Base-by-base conservation (phyloP, 2,797 vertebrate genomes). In the Myotis daubentonii region DNA sequence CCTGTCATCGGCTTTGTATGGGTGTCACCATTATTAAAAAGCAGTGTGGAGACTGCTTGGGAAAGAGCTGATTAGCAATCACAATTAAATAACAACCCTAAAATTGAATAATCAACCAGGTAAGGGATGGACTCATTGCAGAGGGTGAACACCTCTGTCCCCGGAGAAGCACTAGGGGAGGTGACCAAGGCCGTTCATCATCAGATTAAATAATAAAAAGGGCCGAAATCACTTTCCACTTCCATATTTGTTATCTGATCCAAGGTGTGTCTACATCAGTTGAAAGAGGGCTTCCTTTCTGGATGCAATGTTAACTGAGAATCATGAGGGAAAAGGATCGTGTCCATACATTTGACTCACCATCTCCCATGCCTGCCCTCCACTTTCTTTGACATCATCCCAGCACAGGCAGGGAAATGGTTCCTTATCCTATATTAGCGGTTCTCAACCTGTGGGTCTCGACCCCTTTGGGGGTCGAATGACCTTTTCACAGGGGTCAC, bases 261-360 rank as follows among this genome's bases (percentile, higher is more conserved):
- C 66, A 87, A 72, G 55, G 55, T 49, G 30, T 87, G 49, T 78
- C 60, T 81, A 62, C 30, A 38, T 62, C 68, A 13, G 44, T 51
- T 88, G 47, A 88, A 95, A 95, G 62, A 85, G 33, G 25, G 19
- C 19, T 94, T 95, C 85, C 91, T 93, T n/a, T 78, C 22, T 62
- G 82, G 89, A 82, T 65, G 60, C 30, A 25, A 60, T 22, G 72
- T 20, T 78, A 83, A 74, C 36, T 87, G 51, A 47, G 62, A 89
- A 81, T 15, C 10, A n/a, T 28, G 6, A 75, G 51, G 30, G 55
- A 36, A 86, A 68, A 95, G 49, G 66, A 30, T 65, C 2, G 1
- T 65, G 4, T 71, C 71, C 83, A 3, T 55, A 71, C 65, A 55
- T 76, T 81, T 11, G 23, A 13, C 22, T 79, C 76, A 66, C 30